phyloP scores from a whole-genome alignment of 2,797 vertebrate species.

The Ptychobarbus kaznakovi region DNA sequence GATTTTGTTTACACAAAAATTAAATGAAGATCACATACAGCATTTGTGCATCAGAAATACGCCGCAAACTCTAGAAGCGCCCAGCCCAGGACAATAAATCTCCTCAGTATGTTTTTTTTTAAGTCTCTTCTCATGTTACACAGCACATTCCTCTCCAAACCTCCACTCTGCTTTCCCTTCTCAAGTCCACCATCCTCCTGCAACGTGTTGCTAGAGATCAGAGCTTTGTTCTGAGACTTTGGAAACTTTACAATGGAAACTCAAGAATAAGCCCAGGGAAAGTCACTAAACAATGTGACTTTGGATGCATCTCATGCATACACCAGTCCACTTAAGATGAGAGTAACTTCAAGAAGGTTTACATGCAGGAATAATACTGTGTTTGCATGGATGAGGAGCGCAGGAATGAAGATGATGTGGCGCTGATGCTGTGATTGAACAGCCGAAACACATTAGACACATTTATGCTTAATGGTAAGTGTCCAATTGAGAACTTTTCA shows the following conservation, averaged over 20 bases:
- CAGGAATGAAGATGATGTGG: constrained; percentile 63
- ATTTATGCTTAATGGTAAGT: constrained; percentile 44
- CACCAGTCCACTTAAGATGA: not conserved
- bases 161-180: constrained; percentile 29
- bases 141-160: constrained; percentile 43
- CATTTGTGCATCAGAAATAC: not conserved
- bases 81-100: constrained; percentile 25
- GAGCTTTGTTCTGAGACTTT: constrained; percentile 39
- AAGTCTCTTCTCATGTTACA: constrained; percentile 50
- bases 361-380: not conserved
- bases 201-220: constrained; percentile 43
- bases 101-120: constrained; percentile 29
- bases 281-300: constrained; percentile 12
- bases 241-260: constrained; percentile 9
- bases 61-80: not conserved
- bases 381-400: constrained; percentile 40
- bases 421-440: constrained; percentile 43
- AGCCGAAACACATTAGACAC: not conserved
- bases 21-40: not conserved
- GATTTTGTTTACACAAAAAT: not conserved
- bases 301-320: not conserved
- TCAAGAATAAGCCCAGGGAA: not conserved
- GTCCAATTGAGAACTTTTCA: not conserved
- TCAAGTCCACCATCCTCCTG: constrained; percentile 36
- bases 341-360: not conserved